These are phyloP conservation scores for Drosophila neutralis DNA, from an alignment of 2,888 invertebrate species.

Conservation along the genomic window DNA sequence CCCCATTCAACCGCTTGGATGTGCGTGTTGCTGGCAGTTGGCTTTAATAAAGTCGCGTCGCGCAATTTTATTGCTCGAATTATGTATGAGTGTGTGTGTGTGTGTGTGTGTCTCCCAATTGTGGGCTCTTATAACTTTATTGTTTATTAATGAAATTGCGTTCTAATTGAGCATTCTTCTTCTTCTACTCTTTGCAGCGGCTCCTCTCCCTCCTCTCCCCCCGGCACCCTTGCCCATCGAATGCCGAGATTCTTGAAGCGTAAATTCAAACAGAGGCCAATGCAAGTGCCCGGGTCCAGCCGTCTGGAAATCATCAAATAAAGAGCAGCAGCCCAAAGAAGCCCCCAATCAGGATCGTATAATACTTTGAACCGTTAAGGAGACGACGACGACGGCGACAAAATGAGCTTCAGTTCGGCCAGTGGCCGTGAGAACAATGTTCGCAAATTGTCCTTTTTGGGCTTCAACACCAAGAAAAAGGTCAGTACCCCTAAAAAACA, in stretches of 20 bases:
- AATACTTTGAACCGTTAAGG: slow-evolving; percentile 7
- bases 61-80: slow-evolving; percentile 64
- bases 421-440: slow-evolving; percentile 86
- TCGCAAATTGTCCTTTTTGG: slow-evolving; percentile 90
- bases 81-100: slow-evolving; percentile 22
- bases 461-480: slow-evolving; percentile 87
- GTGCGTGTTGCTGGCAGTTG: slow-evolving; percentile 64
- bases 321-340: neutral
- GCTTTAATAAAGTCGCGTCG: slow-evolving; percentile 77
- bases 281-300: slow-evolving; percentile 56
- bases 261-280: slow-evolving; percentile 48
- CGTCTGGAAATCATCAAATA: slow-evolving; percentile 70
- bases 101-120: slow-evolving; percentile 52
- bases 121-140: slow-evolving; percentile 34
- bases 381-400: slow-evolving; percentile 28
- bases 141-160: slow-evolving; percentile 70
- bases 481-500: slow-evolving; percentile 72
- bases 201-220: slow-evolving; percentile 3
- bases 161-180: slow-evolving; percentile 30
- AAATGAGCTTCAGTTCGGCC: slow-evolving; percentile 83
- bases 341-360: neutral
- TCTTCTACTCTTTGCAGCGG: slow-evolving; percentile 10
- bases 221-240: slow-evolving; percentile 55
- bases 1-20: neutral
- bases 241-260: slow-evolving; percentile 81